Conservation (phyloP, 2,888 invertebrate species). For the Dolomedes plantarius region DNA sequence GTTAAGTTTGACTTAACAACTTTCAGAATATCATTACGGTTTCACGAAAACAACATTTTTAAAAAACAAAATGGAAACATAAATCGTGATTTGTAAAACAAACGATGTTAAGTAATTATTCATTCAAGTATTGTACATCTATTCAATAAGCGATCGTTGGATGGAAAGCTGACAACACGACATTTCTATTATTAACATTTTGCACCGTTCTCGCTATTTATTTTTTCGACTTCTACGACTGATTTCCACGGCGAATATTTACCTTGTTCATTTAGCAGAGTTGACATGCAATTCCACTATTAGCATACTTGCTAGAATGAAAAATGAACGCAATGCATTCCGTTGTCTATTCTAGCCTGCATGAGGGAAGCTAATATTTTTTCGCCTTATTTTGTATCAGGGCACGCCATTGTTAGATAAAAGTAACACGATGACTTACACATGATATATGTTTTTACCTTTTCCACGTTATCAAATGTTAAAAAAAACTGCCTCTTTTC, state of each 20-base stretch:
- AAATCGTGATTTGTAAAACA: too few relatives aligned
- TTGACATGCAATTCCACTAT: not conserved
- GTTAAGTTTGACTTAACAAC: too few relatives aligned
- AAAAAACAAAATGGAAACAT: too few relatives aligned
- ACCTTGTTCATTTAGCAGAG: not conserved
- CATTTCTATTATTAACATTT: too few relatives aligned
- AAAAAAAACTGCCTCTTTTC: not conserved
- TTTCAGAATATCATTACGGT: too few relatives aligned
- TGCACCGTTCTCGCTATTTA: not conserved
- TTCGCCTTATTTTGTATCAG: not conserved
- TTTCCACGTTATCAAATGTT: not conserved
- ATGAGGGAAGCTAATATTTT: not conserved
- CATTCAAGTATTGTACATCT: too few relatives aligned
- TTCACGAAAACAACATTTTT: too few relatives aligned
- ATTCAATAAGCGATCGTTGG: too few relatives aligned
- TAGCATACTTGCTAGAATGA: not conserved
- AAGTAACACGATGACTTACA: not conserved
- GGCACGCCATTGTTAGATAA: not conserved
- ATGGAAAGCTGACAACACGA: too few relatives aligned
- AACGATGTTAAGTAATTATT: too few relatives aligned
- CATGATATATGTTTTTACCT: not conserved
- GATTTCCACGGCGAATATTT: not conserved
- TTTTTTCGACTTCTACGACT: not conserved
- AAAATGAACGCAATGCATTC: not conserved
- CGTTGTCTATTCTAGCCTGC: not conserved